Conservation (phyloP, 2,888 invertebrate genomes). For the Athripsodes cinereus region DNA sequence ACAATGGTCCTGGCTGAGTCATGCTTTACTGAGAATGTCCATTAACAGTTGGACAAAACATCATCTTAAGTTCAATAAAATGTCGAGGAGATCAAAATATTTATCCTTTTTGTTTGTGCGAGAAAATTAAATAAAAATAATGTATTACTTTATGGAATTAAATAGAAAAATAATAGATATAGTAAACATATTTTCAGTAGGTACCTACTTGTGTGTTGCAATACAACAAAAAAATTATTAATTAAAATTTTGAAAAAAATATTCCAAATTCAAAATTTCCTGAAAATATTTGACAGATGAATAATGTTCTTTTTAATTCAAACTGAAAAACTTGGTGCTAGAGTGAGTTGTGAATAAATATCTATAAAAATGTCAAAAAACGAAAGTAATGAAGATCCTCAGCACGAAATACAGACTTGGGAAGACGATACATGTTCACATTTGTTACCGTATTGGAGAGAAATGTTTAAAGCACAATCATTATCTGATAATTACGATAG, state of each 20-base stretch:
- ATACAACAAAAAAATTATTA: not conserved
- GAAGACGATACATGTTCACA: conserved; percentile 10
- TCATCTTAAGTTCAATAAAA: too few relatives aligned
- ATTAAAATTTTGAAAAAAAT: not conserved
- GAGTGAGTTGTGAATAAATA: too few relatives aligned
- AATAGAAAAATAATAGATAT: not conserved
- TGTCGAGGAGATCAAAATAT: too few relatives aligned
- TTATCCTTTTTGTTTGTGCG: too few relatives aligned
- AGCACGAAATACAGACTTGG: conserved; percentile 17
- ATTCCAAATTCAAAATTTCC: not conserved
- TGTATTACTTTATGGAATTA: not conserved
- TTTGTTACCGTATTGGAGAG: conserved; percentile 15
- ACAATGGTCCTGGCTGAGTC: too few relatives aligned
- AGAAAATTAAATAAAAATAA: too few relatives aligned
- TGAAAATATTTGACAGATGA: too few relatives aligned
- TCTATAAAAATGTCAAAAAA: too few relatives aligned
- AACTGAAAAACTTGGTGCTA: too few relatives aligned
- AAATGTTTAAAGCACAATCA: not conserved
- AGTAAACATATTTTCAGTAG: not conserved
- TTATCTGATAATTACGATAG: not conserved
- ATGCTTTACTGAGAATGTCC: too few relatives aligned
- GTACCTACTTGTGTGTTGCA: not conserved
- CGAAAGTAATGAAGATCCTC: not conserved
- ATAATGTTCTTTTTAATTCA: too few relatives aligned
- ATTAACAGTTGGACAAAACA: too few relatives aligned